Conservation (phyloP, 2,888 invertebrate genomes). For the Habrosyne pyritoides region DNA sequence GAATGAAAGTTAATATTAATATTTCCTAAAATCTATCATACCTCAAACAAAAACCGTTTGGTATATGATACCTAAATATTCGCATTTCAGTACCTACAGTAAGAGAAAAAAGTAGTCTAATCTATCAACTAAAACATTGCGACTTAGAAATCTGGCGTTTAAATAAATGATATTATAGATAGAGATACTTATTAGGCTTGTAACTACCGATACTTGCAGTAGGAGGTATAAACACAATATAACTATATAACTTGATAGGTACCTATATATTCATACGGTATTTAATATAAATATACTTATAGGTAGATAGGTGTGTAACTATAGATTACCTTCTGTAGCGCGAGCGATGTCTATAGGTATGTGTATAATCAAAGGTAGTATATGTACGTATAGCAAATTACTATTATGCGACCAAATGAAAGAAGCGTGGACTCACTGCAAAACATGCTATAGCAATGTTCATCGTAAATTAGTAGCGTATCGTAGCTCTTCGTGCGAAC, state of each 20-base stretch:
- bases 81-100: no score
- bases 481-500: slow-evolving; percentile 74
- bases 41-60: no score
- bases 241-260: neutral
- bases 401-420: slow-evolving; percentile 66
- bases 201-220: neutral
- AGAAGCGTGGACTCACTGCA: slow-evolving; percentile 43
- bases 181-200: neutral
- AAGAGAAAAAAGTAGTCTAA: no score
- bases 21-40: no score
- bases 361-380: slow-evolving; percentile 19
- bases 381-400: slow-evolving; percentile 61
- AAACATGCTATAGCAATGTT: slow-evolving; percentile 38
- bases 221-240: neutral
- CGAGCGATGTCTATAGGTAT: neutral
- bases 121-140: no score
- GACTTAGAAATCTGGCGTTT: no score
- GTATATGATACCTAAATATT: no score
- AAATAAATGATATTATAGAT: no score
- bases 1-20: no score
- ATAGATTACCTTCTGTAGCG: slow-evolving; percentile 38
- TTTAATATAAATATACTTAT: slow-evolving; percentile 22
- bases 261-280: slow-evolving; percentile 27
- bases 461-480: slow-evolving; percentile 60
- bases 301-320: slow-evolving; percentile 39